Conservation (phyloP, 2,113 vertebrate genomes). For the Chinchilla lanigera region DNA sequence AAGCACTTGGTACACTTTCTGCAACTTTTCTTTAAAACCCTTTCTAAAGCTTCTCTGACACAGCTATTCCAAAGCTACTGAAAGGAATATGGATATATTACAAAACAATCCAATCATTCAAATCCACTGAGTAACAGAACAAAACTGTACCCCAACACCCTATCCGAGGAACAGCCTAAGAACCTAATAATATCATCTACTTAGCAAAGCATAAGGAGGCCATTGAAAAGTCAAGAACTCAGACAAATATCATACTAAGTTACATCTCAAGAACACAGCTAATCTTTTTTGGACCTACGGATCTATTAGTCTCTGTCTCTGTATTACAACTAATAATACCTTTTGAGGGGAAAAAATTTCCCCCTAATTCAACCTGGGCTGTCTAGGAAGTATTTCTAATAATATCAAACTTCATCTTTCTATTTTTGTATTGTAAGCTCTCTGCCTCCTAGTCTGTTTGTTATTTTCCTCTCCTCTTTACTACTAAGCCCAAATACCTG, state of each 20-base stretch:
- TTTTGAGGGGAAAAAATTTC: neutral
- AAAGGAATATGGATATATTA: neutral
- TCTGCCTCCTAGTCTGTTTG: neutral
- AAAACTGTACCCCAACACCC: neutral
- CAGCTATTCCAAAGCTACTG: neutral
- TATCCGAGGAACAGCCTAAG: neutral
- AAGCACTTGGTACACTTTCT: neutral
- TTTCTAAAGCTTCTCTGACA: neutral
- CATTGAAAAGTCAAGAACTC: neutral
- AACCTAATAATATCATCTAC: neutral
- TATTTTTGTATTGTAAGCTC: neutral
- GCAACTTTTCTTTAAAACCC: neutral
- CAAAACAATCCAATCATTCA: slow-evolving; percentile 26
- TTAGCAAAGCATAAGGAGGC: neutral
- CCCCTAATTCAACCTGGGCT: neutral
- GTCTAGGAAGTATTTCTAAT: neutral
- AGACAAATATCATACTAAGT: neutral
- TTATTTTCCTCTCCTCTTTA: neutral
- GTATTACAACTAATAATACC: neutral
- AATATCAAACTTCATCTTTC: neutral
- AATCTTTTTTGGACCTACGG: neutral
- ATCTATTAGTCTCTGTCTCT: neutral
- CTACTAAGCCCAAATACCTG: neutral
- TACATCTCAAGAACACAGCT: neutral
- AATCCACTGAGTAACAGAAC: neutral